phyloP scores from a whole-genome alignment of 2,797 vertebrate genomes.

The Melanogrammus aeglefinus region DNA sequence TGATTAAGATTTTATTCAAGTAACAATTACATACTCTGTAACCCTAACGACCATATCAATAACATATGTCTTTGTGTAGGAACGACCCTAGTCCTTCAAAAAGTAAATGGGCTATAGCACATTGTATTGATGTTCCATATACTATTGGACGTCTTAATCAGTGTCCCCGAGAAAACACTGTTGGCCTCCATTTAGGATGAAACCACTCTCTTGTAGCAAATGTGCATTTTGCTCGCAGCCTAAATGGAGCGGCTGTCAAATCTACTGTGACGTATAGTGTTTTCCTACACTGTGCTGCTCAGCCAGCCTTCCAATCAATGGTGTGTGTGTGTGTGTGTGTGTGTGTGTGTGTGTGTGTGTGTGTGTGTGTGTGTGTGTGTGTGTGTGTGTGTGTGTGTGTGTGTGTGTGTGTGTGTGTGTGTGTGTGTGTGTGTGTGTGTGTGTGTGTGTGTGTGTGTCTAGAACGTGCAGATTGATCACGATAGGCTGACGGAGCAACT shows the following conservation, averaged over 20 bases:
- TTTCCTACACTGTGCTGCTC: constrained; percentile 47
- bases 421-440: constrained; percentile 36
- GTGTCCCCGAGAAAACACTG: not conserved
- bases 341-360: constrained; percentile 38
- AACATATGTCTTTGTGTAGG: not conserved
- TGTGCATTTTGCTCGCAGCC: constrained; percentile 44
- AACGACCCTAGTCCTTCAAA: not conserved
- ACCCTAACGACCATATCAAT: not conserved
- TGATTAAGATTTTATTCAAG: not conserved
- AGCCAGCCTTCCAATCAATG: constrained; percentile 15
- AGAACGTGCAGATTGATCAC: constrained; percentile 92
- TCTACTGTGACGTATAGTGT: constrained; percentile 45
- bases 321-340: constrained; percentile 28
- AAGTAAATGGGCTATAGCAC: not conserved
- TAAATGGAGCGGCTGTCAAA: constrained; percentile 39
- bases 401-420: constrained; percentile 38
- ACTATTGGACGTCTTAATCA: constrained; percentile 2
- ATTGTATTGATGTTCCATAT: not conserved
- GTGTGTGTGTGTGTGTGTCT: constrained; percentile 40
- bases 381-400: constrained; percentile 28
- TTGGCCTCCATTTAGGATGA: constrained; percentile 4
- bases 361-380: constrained; percentile 39
- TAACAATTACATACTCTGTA: not conserved
- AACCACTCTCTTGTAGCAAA: constrained; percentile 53
- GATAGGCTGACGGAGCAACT: constrained; percentile 88